phyloP scores from a whole-genome alignment of 2,797 vertebrate species.

The Anolis apletophallus region DNA sequence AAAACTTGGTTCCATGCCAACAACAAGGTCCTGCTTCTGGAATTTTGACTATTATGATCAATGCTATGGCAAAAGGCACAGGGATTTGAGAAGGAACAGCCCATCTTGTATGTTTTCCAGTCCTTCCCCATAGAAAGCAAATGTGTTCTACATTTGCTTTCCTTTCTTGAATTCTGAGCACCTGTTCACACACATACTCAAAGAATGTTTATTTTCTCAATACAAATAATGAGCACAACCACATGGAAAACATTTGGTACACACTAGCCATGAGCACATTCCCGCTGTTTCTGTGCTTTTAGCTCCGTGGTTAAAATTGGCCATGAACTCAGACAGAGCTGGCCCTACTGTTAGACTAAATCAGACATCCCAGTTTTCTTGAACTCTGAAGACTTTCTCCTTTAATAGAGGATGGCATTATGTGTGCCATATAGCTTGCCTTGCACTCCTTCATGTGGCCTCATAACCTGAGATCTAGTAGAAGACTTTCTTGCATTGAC shows the following conservation, averaged over 20 bases:
- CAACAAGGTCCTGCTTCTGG: background rate
- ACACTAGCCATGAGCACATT: background rate
- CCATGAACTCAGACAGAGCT: background rate
- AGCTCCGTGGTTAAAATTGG: background rate
- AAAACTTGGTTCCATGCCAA: slow-evolving; percentile 3
- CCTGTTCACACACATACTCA: slow-evolving; percentile 11
- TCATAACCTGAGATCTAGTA: background rate
- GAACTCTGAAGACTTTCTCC: background rate
- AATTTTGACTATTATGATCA: slow-evolving; percentile 17
- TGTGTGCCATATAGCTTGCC: background rate
- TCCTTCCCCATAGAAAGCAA: background rate
- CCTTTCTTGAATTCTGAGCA: background rate
- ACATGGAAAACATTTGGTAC: background rate
- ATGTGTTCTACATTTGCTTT: background rate
- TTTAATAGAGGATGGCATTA: background rate
- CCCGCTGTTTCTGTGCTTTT: background rate
- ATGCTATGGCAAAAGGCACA: background rate
- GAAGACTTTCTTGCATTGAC: background rate
- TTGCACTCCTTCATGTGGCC: background rate
- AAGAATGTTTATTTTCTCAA: background rate
- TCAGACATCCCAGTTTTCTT: background rate
- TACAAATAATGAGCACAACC: background rate
- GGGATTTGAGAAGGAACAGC: background rate
- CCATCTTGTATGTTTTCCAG: background rate
- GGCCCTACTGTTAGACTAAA: background rate